Evolutionary conservation across 2,888 invertebrate species (phyloP).

Genomic region (Tetranychus piercei): DNA sequence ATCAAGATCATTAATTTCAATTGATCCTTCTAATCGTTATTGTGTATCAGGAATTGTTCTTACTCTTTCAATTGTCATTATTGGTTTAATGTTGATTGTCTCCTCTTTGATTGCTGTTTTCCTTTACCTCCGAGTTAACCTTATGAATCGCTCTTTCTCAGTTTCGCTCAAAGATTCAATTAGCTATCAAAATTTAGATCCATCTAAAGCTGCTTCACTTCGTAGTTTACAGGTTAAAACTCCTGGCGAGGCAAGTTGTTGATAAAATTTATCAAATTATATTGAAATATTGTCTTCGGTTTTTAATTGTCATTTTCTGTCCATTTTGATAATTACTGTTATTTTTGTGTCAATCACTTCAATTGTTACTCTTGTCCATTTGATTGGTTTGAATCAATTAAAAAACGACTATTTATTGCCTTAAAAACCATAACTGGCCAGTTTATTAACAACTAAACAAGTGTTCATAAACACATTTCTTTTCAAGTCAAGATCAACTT

Average conservation of each 20-base stretch:
- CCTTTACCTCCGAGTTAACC: constrained; percentile 46
- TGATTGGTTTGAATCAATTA: background rate
- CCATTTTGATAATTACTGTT: background rate
- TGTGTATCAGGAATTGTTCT: constrained; percentile 86
- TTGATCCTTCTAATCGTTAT: background rate
- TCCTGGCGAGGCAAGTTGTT: background rate
- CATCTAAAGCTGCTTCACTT: background rate
- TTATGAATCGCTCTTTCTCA: background rate
- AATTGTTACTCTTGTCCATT: background rate
- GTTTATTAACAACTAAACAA: no score
- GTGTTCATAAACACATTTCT: no score
- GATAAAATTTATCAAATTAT: background rate
- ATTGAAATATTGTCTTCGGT: background rate
- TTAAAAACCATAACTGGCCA: no score
- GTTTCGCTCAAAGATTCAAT: background rate
- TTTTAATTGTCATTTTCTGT: background rate
- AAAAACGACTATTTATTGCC: no score
- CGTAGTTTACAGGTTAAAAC: background rate
- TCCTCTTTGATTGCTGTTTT: constrained; percentile 79
- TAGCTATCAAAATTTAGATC: constrained; percentile 1
- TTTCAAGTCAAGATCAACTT: no score
- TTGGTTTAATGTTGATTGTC: constrained; percentile 65
- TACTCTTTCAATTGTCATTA: constrained; percentile 74
- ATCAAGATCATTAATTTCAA: constrained; percentile 18
- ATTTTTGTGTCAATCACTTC: background rate